Percentiles rank a stretch among this genome's conserved stretches.
phyloP scores from a whole-genome alignment of 2,797 vertebrate genomes.

The Hafferia zeledoni region DNA sequence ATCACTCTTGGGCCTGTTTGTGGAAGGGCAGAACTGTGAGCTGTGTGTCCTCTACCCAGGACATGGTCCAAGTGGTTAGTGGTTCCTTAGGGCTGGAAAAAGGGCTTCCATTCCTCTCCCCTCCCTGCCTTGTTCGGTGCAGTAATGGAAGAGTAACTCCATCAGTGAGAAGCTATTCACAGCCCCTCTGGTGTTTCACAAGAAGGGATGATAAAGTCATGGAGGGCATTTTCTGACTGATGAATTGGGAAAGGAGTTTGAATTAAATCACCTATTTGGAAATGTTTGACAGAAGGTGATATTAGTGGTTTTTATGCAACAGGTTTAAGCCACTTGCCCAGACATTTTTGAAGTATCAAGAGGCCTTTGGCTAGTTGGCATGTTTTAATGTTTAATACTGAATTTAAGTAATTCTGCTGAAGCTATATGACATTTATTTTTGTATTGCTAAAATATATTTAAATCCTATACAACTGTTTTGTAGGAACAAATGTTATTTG shows the following conservation, averaged over 20 bases:
- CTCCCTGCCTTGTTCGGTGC: background rate
- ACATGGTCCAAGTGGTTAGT: fast-evolving
- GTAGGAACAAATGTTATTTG: background rate
- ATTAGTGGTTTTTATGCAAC: background rate
- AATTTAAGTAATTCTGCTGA: background rate
- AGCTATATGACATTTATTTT: background rate
- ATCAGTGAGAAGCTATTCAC: background rate
- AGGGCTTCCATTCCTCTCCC: background rate
- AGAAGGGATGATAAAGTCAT: background rate
- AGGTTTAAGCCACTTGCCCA: background rate
- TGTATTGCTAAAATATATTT: background rate
- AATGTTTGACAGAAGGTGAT: background rate
- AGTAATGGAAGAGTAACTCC: background rate
- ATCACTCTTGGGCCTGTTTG: fast-evolving
- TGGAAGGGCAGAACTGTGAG: background rate
- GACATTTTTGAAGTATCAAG: background rate
- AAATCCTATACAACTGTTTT: background rate
- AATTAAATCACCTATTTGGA: background rate
- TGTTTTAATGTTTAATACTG: background rate
- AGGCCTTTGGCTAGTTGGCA: background rate
- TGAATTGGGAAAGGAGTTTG: background rate
- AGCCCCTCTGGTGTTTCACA: background rate
- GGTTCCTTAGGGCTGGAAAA: background rate
- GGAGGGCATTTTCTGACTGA: background rate
- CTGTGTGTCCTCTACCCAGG: background rate